Evolutionary conservation across 2,797 vertebrate genomes (phyloP).

Genomic region (Phoebastria nigripes): DNA sequence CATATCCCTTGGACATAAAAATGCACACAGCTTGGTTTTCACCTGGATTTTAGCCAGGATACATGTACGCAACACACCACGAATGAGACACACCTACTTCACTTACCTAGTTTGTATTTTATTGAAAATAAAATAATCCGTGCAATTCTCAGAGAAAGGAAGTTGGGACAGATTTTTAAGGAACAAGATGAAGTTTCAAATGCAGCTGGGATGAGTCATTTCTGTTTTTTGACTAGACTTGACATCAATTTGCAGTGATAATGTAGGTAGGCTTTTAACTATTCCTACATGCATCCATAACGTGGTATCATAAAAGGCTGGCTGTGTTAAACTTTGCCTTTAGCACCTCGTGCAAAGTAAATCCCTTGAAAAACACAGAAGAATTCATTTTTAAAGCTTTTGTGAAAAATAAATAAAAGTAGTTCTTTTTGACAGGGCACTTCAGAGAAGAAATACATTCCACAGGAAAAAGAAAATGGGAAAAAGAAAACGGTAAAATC

Average conservation of each 20-base stretch:
- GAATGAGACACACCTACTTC: not conserved
- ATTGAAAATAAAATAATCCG: not conserved
- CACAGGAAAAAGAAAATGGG: not conserved
- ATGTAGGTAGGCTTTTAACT: not conserved
- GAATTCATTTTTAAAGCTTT: not conserved
- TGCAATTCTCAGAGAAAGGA: not conserved
- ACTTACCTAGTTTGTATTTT: not conserved
- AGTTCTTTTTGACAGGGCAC: not conserved
- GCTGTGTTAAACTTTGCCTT: not conserved
- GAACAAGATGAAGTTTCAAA: not conserved
- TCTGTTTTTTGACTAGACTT: not conserved
- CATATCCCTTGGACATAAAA: not conserved
- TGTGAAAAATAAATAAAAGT: not conserved
- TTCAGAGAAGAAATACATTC: not conserved
- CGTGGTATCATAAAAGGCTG: not conserved
- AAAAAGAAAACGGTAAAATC: not conserved
- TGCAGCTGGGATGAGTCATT: not conserved
- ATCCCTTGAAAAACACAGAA: not conserved
- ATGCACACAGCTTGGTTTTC: not conserved
- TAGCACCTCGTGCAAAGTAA: not conserved
- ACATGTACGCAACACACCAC: accelerated
- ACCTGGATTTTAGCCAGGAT: not conserved
- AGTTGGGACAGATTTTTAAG: not conserved
- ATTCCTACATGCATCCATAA: not conserved
- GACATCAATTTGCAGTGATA: not conserved